Percentiles rank a stretch among this genome's conserved stretches.
These are phyloP conservation scores for Odontomyia ornata DNA, from an alignment of 2,888 invertebrate species.

Conservation along the genomic window DNA sequence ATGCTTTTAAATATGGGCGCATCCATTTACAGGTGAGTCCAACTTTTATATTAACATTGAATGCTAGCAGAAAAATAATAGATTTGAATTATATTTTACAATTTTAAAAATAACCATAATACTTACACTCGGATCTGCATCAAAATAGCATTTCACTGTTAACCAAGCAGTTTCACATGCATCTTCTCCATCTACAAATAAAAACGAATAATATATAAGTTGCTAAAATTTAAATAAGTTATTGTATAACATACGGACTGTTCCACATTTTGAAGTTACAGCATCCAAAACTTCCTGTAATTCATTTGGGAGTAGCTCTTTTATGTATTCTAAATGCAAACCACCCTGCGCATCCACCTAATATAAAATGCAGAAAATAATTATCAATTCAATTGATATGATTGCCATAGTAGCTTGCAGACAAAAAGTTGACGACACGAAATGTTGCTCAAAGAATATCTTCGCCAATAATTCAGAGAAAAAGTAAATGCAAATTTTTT, in stretches of 20 bases:
- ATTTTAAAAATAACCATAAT: not conserved
- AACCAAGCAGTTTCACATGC: constrained; percentile 59
- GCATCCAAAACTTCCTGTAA: constrained; percentile 53
- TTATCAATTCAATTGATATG: too few species aligned
- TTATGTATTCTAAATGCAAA: constrained; percentile 57
- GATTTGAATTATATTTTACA: not conserved
- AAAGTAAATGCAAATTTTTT: too few species aligned
- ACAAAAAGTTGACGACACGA: too few species aligned
- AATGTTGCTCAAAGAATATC: too few species aligned
- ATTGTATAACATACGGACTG: constrained; percentile 55
- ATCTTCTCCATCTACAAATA: constrained; percentile 57
- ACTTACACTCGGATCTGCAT: constrained; percentile 55
- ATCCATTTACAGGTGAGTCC: constrained; percentile 58
- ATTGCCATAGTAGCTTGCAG: too few species aligned
- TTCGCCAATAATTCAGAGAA: too few species aligned
- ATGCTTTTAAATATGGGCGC: constrained; percentile 57
- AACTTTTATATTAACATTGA: constrained; percentile 46
- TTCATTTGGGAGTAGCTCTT: constrained; percentile 58
- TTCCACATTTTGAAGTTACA: constrained; percentile 56
- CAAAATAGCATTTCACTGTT: constrained; percentile 58
- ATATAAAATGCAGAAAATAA: not conserved
- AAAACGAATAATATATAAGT: not conserved
- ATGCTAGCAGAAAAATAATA: constrained; percentile 45
- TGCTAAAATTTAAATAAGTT: not conserved
- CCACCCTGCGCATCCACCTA: constrained; percentile 58